These are phyloP conservation scores for Drosophila vallismaia DNA, from an alignment of 2,888 invertebrate species.

Conservation along the genomic window DNA sequence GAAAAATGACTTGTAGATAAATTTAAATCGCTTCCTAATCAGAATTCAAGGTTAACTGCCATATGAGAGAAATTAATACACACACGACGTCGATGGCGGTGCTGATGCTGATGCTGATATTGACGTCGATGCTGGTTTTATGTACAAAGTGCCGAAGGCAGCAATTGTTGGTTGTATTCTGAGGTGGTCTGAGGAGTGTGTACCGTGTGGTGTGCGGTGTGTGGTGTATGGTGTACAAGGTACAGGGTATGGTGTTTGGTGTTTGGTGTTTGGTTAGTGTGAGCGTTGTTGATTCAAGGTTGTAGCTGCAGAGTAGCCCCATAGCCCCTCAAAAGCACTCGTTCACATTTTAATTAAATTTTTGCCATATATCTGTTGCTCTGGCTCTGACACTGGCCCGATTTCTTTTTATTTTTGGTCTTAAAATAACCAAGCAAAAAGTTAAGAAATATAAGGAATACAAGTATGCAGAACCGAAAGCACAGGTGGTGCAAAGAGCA, in stretches of 20 bases:
- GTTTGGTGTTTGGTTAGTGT: conserved; percentile 1
- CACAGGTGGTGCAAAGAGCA: conserved; percentile 29
- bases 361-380: conserved; percentile 49
- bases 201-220: neutral
- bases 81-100: conserved; percentile 25
- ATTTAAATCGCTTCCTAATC: conserved; percentile 77
- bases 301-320: conserved; percentile 46
- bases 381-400: conserved; percentile 18
- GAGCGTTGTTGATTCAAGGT: conserved; percentile 64
- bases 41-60: conserved; percentile 71
- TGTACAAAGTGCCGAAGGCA: conserved; percentile 69
- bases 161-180: conserved; percentile 47
- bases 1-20: conserved; percentile 63
- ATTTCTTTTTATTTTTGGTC: conserved; percentile 43
- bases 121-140: conserved; percentile 45
- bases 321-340: conserved; percentile 45
- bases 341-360: conserved; percentile 67
- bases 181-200: conserved; percentile 24
- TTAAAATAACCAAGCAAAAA: conserved; percentile 64
- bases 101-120: conserved; percentile 12
- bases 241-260: conserved; percentile 1
- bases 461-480: conserved; percentile 12
- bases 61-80: conserved; percentile 76
- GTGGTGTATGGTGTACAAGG: conserved; percentile 1
- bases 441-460: conserved; percentile 42